Conservation (phyloP, 2,888 invertebrate genomes). For the Tineola bisselliella region DNA sequence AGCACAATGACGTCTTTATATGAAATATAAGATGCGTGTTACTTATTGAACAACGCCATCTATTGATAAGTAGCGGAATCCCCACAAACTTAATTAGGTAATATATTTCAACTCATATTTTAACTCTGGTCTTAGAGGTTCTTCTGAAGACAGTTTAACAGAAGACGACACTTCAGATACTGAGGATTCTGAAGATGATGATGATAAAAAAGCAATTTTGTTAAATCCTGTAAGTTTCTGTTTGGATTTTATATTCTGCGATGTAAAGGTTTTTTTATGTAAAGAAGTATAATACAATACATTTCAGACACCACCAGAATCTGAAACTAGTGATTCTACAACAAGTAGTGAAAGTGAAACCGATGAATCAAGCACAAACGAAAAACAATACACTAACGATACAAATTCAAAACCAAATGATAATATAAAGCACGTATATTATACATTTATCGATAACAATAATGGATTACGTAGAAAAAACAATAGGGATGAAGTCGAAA, state of each 20-base stretch:
- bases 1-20: no score
- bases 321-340: not conserved
- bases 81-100: no score
- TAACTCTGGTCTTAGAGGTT: constrained; percentile 12
- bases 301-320: not conserved
- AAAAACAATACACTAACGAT: not conserved
- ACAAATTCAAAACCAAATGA: not conserved
- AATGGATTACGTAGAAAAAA: not conserved
- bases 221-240: not conserved
- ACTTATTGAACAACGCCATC: no score
- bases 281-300: not conserved
- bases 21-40: no score
- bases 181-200: not conserved
- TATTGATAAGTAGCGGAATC: no score
- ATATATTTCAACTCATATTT: no score
- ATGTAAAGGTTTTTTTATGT: no score
- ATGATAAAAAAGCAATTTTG: not conserved
- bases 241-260: not conserved
- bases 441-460: not conserved
- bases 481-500: no score
- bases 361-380: not conserved
- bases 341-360: not conserved
- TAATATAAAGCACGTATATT: not conserved
- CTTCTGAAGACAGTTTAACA: constrained; percentile 6
- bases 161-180: not conserved